Evolutionary conservation across 2,113 vertebrate genomes (phyloP).

Genomic region (Pelecanus crispus): DNA sequence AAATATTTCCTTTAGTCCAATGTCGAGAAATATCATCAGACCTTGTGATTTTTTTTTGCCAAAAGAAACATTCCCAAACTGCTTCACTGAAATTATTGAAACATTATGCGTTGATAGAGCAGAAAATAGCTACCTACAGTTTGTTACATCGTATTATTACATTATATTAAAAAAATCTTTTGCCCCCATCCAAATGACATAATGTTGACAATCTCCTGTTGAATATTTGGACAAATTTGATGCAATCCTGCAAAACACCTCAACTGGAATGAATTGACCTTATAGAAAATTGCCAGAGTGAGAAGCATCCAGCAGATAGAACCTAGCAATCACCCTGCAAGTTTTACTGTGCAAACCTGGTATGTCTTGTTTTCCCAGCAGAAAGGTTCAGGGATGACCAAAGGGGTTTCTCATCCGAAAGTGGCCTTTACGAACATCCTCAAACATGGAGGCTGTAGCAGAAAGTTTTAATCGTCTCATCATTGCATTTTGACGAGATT

Average conservation of each 20-base stretch:
- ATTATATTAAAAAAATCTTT: background rate
- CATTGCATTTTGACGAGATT: background rate
- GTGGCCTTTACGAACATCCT: background rate
- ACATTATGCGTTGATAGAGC: background rate
- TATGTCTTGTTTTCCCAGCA: background rate
- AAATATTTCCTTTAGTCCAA: background rate
- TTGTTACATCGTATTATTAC: background rate
- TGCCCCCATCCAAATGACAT: background rate
- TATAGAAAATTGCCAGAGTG: background rate
- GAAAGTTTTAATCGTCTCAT: background rate
- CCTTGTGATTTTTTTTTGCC: background rate
- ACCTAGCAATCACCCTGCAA: background rate
- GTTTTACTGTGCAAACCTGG: background rate
- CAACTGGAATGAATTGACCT: background rate
- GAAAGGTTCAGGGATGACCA: background rate
- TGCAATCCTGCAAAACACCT: background rate
- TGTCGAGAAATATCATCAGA: background rate
- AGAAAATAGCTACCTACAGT: background rate
- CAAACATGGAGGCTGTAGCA: background rate
- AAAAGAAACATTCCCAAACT: slow-evolving; percentile 9
- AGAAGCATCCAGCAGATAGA: background rate
- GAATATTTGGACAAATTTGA: background rate
- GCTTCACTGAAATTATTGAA: background rate
- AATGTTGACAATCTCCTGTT: background rate
- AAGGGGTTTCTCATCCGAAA: background rate